Evolutionary conservation across 2,113 vertebrate genomes (phyloP).

Genomic region (Pangasianodon gigas): DNA sequence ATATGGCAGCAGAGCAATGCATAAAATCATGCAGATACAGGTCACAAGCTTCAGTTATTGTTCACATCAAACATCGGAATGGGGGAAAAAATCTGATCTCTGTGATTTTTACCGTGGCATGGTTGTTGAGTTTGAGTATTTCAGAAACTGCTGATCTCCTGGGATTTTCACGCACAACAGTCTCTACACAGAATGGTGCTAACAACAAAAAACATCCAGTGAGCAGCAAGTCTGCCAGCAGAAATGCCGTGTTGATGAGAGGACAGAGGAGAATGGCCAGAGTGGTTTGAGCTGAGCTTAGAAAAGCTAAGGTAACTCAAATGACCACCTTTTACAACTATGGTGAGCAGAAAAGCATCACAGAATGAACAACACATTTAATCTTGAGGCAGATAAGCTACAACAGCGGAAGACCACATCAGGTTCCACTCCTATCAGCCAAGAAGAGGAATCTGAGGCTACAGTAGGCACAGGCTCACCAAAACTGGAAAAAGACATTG

Average conservation of each 20-base stretch:
- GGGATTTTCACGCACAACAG: not conserved
- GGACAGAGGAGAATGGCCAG: not conserved
- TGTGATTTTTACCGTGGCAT: not conserved
- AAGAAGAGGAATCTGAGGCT: not conserved
- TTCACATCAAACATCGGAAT: not conserved
- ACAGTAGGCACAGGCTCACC: not conserved
- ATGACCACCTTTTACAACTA: not conserved
- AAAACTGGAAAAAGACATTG: not conserved
- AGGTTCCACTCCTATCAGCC: not conserved
- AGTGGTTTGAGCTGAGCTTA: not conserved
- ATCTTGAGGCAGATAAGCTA: not conserved
- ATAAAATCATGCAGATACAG: not conserved
- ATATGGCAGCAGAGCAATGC: not conserved
- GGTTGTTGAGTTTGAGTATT: not conserved
- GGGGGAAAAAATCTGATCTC: not conserved
- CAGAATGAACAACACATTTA: not conserved
- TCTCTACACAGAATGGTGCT: not conserved
- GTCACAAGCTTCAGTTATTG: not conserved
- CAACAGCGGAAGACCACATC: not conserved
- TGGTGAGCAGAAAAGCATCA: not conserved
- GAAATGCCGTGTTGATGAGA: not conserved
- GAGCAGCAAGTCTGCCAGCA: not conserved
- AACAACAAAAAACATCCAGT: not conserved
- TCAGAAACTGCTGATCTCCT: not conserved
- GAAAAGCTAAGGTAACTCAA: not conserved